phyloP scores from a whole-genome alignment of 1,140 invertebrate genomes.

The Drosophila aff. region DNA sequence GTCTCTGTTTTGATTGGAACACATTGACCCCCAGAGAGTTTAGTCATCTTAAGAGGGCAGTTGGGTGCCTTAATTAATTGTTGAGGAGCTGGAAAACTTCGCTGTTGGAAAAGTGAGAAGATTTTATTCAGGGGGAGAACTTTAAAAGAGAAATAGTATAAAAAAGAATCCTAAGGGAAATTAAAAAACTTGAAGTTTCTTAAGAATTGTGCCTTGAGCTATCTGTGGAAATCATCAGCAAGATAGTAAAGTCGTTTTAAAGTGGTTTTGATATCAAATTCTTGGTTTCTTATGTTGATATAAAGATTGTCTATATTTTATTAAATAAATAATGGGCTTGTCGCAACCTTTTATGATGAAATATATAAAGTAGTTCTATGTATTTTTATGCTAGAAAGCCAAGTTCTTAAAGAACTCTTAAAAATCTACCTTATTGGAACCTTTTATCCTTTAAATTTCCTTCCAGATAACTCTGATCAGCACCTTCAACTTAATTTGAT shows the following conservation, averaged over 20 bases:
- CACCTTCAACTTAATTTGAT: slow-evolving; percentile 21
- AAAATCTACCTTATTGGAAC: neutral
- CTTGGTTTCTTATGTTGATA: neutral
- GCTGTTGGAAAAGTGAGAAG: neutral
- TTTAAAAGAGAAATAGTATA: neutral
- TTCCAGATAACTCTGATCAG: neutral
- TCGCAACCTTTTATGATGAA: no score
- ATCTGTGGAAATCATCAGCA: no score
- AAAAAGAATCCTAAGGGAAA: slow-evolving; percentile 3
- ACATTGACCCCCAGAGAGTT: slow-evolving; percentile 63
- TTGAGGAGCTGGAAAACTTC: neutral
- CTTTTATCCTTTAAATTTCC: neutral
- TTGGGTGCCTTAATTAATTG: slow-evolving; percentile 40
- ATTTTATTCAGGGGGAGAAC: neutral
- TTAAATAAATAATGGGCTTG: neutral
- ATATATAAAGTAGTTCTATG: no score
- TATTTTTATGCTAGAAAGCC: no score
- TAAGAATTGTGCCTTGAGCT: neutral
- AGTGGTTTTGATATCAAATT: neutral
- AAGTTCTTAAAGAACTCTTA: neutral
- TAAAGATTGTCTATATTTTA: neutral
- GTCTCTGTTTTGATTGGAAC: slow-evolving; percentile 48
- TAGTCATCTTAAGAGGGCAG: slow-evolving; percentile 34
- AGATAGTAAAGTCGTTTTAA: neutral
- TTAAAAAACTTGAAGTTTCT: neutral